These are phyloP conservation scores for Tarsius wallacei DNA, from an alignment of 2,797 vertebrate genomes.

Conservation along the genomic window DNA sequence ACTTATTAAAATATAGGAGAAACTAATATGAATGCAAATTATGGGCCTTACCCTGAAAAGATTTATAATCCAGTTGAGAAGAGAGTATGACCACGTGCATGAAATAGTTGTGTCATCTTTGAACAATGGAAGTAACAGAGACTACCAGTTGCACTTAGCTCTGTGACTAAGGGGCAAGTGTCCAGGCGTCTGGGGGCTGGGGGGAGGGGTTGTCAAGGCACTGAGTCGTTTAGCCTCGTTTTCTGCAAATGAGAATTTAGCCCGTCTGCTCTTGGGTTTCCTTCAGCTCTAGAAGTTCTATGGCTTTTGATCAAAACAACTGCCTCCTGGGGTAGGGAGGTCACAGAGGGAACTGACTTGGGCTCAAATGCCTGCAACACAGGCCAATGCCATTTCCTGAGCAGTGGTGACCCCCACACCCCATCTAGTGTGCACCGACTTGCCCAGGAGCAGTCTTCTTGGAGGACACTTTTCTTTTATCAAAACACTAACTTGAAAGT, in stretches of 20 bases:
- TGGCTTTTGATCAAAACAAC: not conserved
- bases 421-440: not conserved
- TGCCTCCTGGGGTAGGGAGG: not conserved
- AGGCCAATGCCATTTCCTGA: not conserved
- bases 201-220: not conserved
- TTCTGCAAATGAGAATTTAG: slow-evolving; percentile 42
- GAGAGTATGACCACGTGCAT: not conserved
- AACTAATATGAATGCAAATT: slow-evolving; percentile 31
- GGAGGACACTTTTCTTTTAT: not conserved
- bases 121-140: not conserved
- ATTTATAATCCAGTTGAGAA: not conserved
- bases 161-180: not conserved
- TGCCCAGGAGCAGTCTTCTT: not conserved
- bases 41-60: not conserved
- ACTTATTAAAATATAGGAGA: slow-evolving; percentile 61
- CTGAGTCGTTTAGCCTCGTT: not conserved
- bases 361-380: not conserved
- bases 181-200: not conserved
- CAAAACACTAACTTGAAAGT: not conserved
- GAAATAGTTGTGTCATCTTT: not conserved
- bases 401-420: not conserved
- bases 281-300: not conserved
- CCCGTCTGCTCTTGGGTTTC: not conserved
- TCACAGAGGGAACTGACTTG: not conserved
- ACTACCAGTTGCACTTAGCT: not conserved